Percentiles rank a stretch among this genome's conserved stretches.
Evolutionary conservation across 2,797 vertebrate species (phyloP).

Genomic region (Cryptoprocta ferox): DNA sequence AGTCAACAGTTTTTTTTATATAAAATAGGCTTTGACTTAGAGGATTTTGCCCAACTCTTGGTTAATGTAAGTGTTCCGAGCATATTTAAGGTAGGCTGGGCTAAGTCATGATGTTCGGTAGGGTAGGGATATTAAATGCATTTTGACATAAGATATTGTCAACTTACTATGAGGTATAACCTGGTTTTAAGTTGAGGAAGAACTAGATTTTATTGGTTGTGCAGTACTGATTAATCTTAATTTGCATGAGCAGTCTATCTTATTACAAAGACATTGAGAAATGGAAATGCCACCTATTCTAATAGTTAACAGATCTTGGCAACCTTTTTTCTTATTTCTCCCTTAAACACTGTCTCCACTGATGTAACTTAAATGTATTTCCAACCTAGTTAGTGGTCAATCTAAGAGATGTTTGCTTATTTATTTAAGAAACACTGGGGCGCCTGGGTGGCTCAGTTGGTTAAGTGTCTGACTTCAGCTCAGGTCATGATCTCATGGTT

Average conservation of each 20-base stretch:
- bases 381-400: neutral
- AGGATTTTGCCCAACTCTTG: neutral
- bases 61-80: neutral
- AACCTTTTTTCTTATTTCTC: slow-evolving; percentile 18
- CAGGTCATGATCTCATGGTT: too few relatives aligned
- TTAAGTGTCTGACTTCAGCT: too few relatives aligned
- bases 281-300: neutral
- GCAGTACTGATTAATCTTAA: slow-evolving; percentile 13
- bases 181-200: neutral
- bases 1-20: neutral
- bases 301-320: neutral
- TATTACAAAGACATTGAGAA: neutral
- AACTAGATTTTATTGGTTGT: slow-evolving; percentile 20
- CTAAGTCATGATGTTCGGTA: neutral
- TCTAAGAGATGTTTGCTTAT: neutral
- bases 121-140: neutral
- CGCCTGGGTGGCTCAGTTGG: too few relatives aligned
- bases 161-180: neutral
- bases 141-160: neutral
- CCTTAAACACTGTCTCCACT: neutral
- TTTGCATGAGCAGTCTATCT: slow-evolving; percentile 29
- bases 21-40: neutral
- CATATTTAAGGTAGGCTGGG: neutral
- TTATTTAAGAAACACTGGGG: slow-evolving; percentile 15
- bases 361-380: neutral